Base-by-base conservation (phyloP, 2,113 vertebrate species). In the Todiramphus chloris region DNA sequence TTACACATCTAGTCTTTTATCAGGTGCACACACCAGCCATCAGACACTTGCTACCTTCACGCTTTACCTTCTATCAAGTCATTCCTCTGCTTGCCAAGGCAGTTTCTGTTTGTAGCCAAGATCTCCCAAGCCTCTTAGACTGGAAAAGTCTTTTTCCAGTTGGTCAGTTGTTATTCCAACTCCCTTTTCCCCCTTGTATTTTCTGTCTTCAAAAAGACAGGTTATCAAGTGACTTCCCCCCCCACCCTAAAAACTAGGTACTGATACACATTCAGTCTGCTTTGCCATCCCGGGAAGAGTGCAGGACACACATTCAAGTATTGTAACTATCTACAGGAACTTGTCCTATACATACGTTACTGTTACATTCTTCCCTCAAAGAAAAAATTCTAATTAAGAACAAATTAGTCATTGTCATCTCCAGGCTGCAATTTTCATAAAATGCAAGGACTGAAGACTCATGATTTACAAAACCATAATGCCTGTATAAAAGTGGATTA, bases 291-390 rank as follows among this genome's bases (percentile, higher is more conserved):
- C 25, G 6, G 3, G 2, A 25, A 63, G 16, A 37, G 9, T 2
- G 3, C 14, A 37, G 3, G 13, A 35, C 5, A 56, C 30, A 19
- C 20, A 41, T 24, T 31, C 59, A 56, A 11, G 5, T 46, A 21
- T 1, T 10, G 75, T 9, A 72, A 48, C 4, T 41, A 9, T 2
- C 27, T 3, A 2, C 2, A 8, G 9, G 1, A 58, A 78, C 39
- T n/a, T 64, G 7, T 30, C 20, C 56, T 50, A 28, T 3, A 35
- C 2, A 9, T 3, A 43, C 16, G 43, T 69, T 9, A 31, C 7
- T 23, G 17, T 11, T 87, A 62, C 2, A 23, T 3, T 25, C 33
- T 44, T 56, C 4, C 5, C 64, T 43, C 9, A 60, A 63, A 89
- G 23, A 25, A 67, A 1, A 10, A 33, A 87, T 5, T 39, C 20